phyloP scores from a whole-genome alignment of 2,888 invertebrate genomes.

The Caradrina kadenii region DNA sequence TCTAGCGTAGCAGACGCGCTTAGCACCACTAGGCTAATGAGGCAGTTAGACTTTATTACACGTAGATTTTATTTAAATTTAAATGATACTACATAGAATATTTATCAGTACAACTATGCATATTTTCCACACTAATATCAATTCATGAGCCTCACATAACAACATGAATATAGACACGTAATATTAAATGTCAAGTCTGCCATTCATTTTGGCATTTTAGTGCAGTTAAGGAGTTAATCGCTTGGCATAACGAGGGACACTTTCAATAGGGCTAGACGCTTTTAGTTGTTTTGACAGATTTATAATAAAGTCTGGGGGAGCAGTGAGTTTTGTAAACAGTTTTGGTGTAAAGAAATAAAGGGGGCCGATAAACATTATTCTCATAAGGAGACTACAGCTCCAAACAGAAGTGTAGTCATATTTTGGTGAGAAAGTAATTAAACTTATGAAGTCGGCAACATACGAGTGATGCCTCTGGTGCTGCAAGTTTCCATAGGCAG shows the following conservation, averaged over 20 bases:
- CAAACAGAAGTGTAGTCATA: too few species aligned
- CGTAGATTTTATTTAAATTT: background rate
- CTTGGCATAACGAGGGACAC: conserved; percentile 29
- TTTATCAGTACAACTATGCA: background rate
- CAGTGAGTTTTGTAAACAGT: background rate
- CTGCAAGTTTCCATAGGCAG: too few species aligned
- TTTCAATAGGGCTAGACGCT: conserved; percentile 21
- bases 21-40: too few species aligned
- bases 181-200: conserved; percentile 44
- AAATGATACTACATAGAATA: background rate
- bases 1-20: too few species aligned
- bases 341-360: too few species aligned
- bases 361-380: too few species aligned
- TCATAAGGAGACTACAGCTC: too few species aligned
- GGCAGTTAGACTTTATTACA: too few species aligned
- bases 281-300: conserved; percentile 36
- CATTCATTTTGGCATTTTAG: conserved; percentile 50
- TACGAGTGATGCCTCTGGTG: too few species aligned
- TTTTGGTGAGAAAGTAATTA: too few species aligned
- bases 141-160: conserved; percentile 3
- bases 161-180: conserved; percentile 9
- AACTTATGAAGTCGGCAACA: too few species aligned
- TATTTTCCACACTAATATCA: background rate
- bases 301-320: background rate
- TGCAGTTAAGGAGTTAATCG: conserved; percentile 46